Conservation (phyloP, 2,113 vertebrate species). For the Cacatua alba region DNA sequence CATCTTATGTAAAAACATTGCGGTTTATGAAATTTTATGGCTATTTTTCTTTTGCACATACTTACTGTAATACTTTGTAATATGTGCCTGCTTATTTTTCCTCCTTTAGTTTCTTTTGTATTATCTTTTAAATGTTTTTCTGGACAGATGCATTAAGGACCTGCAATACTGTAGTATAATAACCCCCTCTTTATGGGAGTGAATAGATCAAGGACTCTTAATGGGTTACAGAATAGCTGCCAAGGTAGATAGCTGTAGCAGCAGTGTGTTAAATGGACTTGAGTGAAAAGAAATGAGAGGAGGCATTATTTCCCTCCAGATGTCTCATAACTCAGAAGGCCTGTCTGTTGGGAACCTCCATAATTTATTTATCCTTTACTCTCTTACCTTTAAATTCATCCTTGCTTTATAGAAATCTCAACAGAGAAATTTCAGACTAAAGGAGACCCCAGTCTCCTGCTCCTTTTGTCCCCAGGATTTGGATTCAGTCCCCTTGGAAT, state of each 20-base stretch:
- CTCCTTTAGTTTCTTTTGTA: constrained; percentile 4
- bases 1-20: neutral
- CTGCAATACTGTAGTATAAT: neutral
- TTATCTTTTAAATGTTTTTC: neutral
- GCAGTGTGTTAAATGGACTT: constrained; percentile 61
- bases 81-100: neutral
- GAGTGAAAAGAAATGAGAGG: constrained; percentile 50
- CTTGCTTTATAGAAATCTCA: neutral
- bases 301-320: constrained; percentile 62
- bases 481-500: neutral
- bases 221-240: constrained; percentile 56
- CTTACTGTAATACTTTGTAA: neutral
- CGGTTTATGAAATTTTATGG: neutral
- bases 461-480: neutral
- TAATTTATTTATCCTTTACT: constrained; percentile 55
- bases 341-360: constrained; percentile 17
- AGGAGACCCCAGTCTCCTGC: neutral
- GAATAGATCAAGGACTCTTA: constrained; percentile 63
- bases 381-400: constrained; percentile 24
- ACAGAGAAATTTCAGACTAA: neutral
- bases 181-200: neutral
- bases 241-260: constrained; percentile 57
- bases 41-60: neutral
- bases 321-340: constrained; percentile 43
- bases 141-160: constrained; percentile 6